Conservation (phyloP, 1,140 invertebrate genomes). For the Trichoplusia ni region DNA sequence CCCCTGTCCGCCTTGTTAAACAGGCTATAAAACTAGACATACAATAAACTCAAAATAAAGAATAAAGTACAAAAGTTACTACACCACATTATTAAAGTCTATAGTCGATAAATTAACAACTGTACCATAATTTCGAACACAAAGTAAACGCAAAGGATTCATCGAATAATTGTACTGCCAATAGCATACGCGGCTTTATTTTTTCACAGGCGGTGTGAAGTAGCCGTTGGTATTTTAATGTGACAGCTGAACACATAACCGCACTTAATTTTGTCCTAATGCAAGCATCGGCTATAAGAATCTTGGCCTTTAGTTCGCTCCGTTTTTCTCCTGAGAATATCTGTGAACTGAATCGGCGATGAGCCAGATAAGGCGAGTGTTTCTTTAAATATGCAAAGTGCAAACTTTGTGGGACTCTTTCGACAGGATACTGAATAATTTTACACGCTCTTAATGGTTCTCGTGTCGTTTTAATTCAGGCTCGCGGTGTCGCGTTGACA, state of each 20-base stretch:
- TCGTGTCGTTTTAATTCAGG: conserved; percentile 73
- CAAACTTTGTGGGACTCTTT: conserved; percentile 74
- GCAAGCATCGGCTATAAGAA: conserved; percentile 61
- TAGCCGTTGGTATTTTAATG: conserved; percentile 76
- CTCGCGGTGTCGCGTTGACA: conserved; percentile 57
- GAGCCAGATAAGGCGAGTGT: conserved; percentile 74
- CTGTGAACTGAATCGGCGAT: conserved; percentile 71
- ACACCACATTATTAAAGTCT: conserved; percentile 48
- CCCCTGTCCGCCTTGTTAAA: neutral
- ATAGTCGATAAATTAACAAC: conserved; percentile 56
- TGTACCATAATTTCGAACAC: conserved; percentile 55
- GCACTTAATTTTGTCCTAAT: conserved; percentile 81
- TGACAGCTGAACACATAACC: conserved; percentile 73
- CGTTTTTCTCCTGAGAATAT: conserved; percentile 71
- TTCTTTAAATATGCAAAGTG: conserved; percentile 79
- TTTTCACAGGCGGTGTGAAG: conserved; percentile 56
- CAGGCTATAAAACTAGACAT: neutral
- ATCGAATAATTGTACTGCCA: conserved; percentile 69
- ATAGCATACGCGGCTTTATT: conserved; percentile 64
- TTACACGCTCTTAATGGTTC: conserved; percentile 77
- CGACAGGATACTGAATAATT: conserved; percentile 77
- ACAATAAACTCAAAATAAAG: conserved; percentile 4
- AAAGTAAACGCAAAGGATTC: conserved; percentile 57
- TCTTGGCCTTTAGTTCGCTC: conserved; percentile 58
- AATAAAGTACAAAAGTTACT: conserved; percentile 5